Base-by-base conservation (phyloP, 37 sponge, comb jelly and placozoan genomes). In the Aplysina aerophoba region DNA sequence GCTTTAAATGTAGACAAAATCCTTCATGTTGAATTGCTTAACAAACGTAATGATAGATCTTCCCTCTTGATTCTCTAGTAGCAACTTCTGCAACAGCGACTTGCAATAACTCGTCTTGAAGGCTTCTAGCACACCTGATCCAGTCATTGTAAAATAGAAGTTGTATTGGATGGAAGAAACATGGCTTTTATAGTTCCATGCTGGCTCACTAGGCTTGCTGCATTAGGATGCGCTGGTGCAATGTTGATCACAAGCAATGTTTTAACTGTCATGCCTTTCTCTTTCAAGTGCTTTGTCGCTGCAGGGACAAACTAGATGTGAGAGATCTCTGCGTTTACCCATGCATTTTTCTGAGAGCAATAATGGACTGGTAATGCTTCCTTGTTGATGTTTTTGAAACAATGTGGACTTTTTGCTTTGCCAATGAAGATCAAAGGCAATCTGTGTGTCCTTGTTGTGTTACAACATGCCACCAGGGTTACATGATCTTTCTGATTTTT, bases 111-210 rank as follows among this genome's bases (percentile, higher is more conserved):
- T 55, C 81, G 83, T 30, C 86, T 81, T 90, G 40, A 85, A 6
- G 27, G 74, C 39, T 86, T 91, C 88, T 21, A 91, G 31, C 30
- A 88, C 78, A 0, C 88, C 92, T 85, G 83, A 81, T 90, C 90
- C 82, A 87, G 60, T 81, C 73, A 74, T 41, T 87, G 88, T 34
- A 87, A 68, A 13, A 87, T 21, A 50, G 82, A 30, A 21, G 88
- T 81, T 25, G 73, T 73, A 64, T 87, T 87, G 2, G 82, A 53
- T 55, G 88, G 88, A 56, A 87, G 82, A 68, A 87, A 87, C 82
- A 72, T 81, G 27, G 74, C 53, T 58, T 77, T 77, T 56, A 86
- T 73, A 50, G 65, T 59, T 55, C 87, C 87, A 78, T 86, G 80
- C 8, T 20, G 6, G 55, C 66, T 65, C 56, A 41, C 41, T 50